These are phyloP conservation scores for Littorina saxatilis DNA, from an alignment of 1,140 invertebrate species.

Conservation along the genomic window DNA sequence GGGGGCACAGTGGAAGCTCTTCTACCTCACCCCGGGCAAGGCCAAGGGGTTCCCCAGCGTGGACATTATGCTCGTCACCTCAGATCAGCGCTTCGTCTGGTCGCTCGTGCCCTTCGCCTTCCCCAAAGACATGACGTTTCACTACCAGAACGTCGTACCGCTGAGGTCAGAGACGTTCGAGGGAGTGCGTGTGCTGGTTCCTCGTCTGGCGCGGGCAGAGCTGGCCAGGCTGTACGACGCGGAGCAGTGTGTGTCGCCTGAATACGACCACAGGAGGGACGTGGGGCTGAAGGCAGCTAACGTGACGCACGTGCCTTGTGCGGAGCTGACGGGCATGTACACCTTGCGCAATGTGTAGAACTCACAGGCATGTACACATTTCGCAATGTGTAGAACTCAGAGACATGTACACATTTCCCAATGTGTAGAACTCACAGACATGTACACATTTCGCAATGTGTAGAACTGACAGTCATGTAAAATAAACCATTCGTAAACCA, in stretches of 20 bases:
- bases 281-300: neutral
- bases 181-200: constrained; percentile 1
- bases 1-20: constrained; percentile 23
- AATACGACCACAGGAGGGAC: neutral
- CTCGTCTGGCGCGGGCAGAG: neutral
- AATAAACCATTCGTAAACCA: too few relatives aligned
- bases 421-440: too few relatives aligned
- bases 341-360: constrained; percentile 3
- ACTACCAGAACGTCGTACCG: neutral
- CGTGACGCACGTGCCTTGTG: neutral
- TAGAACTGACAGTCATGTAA: too few relatives aligned
- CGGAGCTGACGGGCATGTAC: neutral
- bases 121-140: constrained; percentile 12
- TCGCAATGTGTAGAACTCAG: too few relatives aligned
- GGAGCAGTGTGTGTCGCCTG: neutral
- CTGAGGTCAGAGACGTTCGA: neutral
- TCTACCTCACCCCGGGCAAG: neutral
- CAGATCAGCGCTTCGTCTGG: constrained; percentile 11
- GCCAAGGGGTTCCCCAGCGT: neutral
- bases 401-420: too few relatives aligned
- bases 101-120: neutral
- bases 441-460: too few relatives aligned
- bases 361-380: too few relatives aligned
- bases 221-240: constrained; percentile 13
- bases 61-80: constrained; percentile 24